Conservation (phyloP, 2,888 invertebrate species). For the Sesamia inferens region DNA sequence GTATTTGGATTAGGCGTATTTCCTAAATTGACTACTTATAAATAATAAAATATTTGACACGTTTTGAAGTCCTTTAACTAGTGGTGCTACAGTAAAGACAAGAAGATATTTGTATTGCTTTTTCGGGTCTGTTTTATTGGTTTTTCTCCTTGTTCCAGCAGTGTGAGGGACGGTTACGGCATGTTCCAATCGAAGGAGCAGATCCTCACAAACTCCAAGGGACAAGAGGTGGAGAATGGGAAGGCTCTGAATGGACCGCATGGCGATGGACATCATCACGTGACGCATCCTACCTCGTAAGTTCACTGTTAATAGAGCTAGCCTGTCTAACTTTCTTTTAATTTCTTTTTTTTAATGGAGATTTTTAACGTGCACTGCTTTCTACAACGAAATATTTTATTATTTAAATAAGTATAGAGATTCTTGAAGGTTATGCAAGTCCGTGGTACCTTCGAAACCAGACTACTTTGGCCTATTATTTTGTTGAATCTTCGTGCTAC, state of each 20-base stretch:
- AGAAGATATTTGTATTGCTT: no score
- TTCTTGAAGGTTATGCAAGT: no score
- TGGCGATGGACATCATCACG: slow-evolving; percentile 79
- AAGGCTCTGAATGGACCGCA: slow-evolving; percentile 64
- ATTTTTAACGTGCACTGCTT: no score
- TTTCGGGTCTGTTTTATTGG: neutral
- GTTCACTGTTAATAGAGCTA: slow-evolving; percentile 68
- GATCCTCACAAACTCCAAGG: slow-evolving; percentile 74
- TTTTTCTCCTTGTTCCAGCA: slow-evolving; percentile 37
- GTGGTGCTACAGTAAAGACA: neutral
- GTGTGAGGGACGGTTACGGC: slow-evolving; percentile 45
- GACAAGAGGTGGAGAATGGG: slow-evolving; percentile 71
- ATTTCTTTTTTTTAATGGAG: no score
- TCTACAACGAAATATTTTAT: no score
- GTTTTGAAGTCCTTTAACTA: neutral
- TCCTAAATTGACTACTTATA: neutral
- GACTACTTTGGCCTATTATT: no score
- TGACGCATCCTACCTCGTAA: slow-evolving; percentile 92
- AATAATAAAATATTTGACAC: neutral
- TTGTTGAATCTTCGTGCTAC: no score
- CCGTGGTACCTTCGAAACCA: no score
- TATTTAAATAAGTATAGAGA: no score
- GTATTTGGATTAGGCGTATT: no score
- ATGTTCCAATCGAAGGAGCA: slow-evolving; percentile 80
- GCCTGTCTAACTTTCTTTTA: neutral